Conservation (phyloP, 2,797 vertebrate genomes). For the Hipposideros larvatus region DNA sequence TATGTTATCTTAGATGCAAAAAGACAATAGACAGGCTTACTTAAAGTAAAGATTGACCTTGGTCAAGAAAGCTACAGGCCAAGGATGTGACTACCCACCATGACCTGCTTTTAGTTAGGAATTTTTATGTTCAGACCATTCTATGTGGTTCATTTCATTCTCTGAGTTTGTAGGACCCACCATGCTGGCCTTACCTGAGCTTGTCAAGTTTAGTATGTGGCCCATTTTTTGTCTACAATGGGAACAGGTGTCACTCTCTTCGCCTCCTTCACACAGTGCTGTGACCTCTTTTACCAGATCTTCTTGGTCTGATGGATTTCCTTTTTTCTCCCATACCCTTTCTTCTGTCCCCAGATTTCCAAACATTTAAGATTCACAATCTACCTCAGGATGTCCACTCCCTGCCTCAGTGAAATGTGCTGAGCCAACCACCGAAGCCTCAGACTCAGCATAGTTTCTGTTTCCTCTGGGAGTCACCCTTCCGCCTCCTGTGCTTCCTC, state of each 20-base stretch:
- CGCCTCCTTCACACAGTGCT: accelerated
- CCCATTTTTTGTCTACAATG: background rate
- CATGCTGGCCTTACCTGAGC: too few species aligned
- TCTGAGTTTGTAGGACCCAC: too few species aligned
- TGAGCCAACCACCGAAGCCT: background rate
- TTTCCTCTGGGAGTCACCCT: background rate
- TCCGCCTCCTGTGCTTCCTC: slow-evolving; percentile 13
- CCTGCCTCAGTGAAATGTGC: background rate
- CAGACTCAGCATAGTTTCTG: background rate
- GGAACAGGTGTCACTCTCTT: background rate
- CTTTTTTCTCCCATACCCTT: background rate
- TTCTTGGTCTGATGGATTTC: background rate
- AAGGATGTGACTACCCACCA: too few species aligned
- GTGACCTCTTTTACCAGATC: background rate
- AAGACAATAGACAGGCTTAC: too few species aligned
- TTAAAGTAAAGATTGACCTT: too few species aligned
- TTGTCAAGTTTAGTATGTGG: too few species aligned
- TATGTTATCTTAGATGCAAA: too few species aligned
- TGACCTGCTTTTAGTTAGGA: too few species aligned
- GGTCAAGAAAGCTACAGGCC: too few species aligned
- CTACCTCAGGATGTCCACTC: background rate
- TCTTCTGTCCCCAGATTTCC: background rate
- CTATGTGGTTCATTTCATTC: too few species aligned
- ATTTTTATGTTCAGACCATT: too few species aligned
- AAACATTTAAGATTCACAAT: background rate